phyloP scores from a whole-genome alignment of 2,113 vertebrate genomes.

The Pomatostomus ruficeps region DNA sequence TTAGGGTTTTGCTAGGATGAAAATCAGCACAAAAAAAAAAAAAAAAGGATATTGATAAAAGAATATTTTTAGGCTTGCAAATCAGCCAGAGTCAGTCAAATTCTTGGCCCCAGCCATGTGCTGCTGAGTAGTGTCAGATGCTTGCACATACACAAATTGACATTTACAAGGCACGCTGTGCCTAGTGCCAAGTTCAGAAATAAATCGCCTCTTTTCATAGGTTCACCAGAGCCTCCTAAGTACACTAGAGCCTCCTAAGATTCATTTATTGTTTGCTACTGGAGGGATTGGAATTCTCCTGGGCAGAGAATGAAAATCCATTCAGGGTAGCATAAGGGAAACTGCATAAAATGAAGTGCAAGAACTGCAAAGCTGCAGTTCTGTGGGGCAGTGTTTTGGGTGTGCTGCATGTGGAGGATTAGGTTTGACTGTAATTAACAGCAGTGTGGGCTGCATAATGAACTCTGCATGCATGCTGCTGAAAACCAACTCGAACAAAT shows the following conservation, averaged over 20 bases:
- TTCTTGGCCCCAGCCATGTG: constrained; percentile 57
- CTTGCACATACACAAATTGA: constrained; percentile 47
- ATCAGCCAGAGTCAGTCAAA: constrained; percentile 50
- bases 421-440: neutral
- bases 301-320: constrained; percentile 19
- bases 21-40: constrained; percentile 40
- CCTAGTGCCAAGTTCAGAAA: constrained; percentile 50
- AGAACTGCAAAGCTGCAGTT: neutral
- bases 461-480: neutral
- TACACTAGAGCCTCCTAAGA: constrained; percentile 41
- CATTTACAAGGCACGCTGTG: constrained; percentile 59
- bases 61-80: constrained; percentile 64
- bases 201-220: constrained; percentile 25
- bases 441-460: neutral
- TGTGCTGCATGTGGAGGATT: neutral
- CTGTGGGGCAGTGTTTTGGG: neutral
- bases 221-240: constrained; percentile 33
- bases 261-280: constrained; percentile 59
- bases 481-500: neutral
- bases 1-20: constrained; percentile 38
- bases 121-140: constrained; percentile 60
- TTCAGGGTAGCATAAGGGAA: neutral
- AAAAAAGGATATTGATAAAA: constrained; percentile 67
- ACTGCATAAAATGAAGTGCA: neutral
- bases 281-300: constrained; percentile 15